Evolutionary conservation across 2,888 invertebrate species (phyloP), one percentile per base, ranked within the genome.

Genomic region (Micoletzkya japonica): DNA sequence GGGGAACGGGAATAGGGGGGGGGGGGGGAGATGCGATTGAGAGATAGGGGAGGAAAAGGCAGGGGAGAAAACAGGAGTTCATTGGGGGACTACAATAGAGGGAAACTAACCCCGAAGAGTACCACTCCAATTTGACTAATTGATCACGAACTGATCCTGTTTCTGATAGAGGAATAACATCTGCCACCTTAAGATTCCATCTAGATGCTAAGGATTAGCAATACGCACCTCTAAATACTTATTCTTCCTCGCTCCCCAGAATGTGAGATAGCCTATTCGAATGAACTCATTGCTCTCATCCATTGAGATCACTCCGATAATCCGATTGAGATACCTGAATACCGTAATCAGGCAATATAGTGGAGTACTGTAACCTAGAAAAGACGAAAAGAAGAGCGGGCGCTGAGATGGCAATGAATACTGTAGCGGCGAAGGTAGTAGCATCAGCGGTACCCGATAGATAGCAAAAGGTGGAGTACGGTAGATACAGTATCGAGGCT

Each of bases 271-370:
- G 26, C 78, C 81, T 28, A 81, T 68, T 34, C 81, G 63, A n/a
- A 77, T 69, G 37, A 67, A 76, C 17, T 80, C 75, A 30, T 74
- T 73, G 20, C 56, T 57, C 26, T 74, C 74, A 37, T 74, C 73
- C 72, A 81, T 75, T n/a, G 81, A 68, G 28, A 81, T 74, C 3
- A 81, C 81, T n/a, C 81, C 81, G 32, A 81, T 68, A 36, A 81
- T 52, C 20, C 80, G 73, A 59, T 81, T 81, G 52, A 81, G 72
- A 59, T 74, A 73, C 37, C 79, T 78, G 58, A 39, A 60, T 49
- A 14, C 17, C 2, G 59, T 50, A 24, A 32, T n/a, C 44, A 60
- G 14, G 32, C 32, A 57, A 17, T 30, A 34, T 20, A 3, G 1
- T 68, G 52, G n/a, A 39, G 20, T 61, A 39, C 20, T 1, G 14